A percentile compares a stretch with the other conserved stretches of the same genome.
Evolutionary conservation across 2,888 invertebrate species (phyloP).

Genomic region (Troides helena): DNA sequence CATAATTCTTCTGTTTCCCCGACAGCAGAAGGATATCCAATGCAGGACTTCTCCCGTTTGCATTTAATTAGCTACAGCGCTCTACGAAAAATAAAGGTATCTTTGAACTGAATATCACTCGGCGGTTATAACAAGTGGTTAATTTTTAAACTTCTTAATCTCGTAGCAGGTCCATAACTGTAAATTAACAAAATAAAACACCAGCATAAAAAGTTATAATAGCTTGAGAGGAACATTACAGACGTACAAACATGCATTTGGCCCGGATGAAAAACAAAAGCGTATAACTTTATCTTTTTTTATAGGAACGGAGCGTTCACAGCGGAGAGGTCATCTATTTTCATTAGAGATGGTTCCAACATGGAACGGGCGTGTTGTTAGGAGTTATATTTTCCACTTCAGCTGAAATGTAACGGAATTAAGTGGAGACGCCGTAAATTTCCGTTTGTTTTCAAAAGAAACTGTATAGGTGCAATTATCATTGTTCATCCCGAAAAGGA

Average conservation of each 20-base stretch:
- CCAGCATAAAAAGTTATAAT: neutral
- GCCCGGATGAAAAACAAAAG: constrained; percentile 10
- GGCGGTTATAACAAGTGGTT: no score
- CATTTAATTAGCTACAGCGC: no score
- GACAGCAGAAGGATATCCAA: no score
- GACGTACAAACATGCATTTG: constrained; percentile 4
- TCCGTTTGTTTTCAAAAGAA: neutral
- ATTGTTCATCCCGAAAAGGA: neutral
- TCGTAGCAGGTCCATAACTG: neutral
- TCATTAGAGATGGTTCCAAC: constrained; percentile 26
- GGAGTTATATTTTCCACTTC: constrained; percentile 25
- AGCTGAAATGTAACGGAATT: constrained; percentile 20
- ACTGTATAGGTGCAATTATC: neutral
- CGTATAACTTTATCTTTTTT: constrained; percentile 21
- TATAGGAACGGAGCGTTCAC: constrained; percentile 23
- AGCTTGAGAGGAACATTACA: constrained; percentile 3
- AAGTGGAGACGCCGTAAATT: constrained; percentile 13
- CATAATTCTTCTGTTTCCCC: no score
- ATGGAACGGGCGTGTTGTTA: constrained; percentile 28
- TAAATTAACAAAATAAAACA: neutral
- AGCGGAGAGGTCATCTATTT: constrained; percentile 24
- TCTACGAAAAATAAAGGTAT: no score
- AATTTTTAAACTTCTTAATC: neutral
- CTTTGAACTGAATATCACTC: no score
- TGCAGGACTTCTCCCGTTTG: no score